Evolutionary conservation across 2,888 invertebrate species (phyloP), one percentile per base, ranked within the genome.

Genomic region (Nebria salina): DNA sequence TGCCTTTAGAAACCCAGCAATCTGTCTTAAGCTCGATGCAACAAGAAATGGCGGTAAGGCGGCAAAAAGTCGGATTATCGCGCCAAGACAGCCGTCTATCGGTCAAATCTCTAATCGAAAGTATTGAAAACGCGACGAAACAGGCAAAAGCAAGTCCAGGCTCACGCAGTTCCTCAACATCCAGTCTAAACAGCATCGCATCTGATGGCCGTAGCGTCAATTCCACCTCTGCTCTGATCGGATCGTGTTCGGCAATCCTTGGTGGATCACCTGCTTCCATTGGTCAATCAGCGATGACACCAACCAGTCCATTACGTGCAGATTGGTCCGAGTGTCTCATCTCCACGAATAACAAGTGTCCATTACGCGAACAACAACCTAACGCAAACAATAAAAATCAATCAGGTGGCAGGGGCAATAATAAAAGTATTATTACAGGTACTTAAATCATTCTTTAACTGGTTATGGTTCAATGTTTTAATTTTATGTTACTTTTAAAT

Each of bases 101-200:
- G 0, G 98, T 98, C 8, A 97, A 97, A 87, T 95, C 95, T 76
- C 90, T 98, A 43, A 97, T 98, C 83, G 96, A 97, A 87, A 96
- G 96, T 85, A 97, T 98, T 82, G 97, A 98, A 90, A 96, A 95
- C 87, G 94, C 93, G 25, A 94, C 94, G 65, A 95, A 95, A 88
- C 94, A 94, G 74, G 43, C 82, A 2, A 92, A 93, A 83, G 82
- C 83, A 42, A 84, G 85, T 83, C 80, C 90, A 72, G 91, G 91
- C 82, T 93, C 93, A 82, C 90, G 92, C 81, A 93, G 93, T 85
- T 93, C 93, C 85, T 94, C 94, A 4, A 91, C 91, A 5, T 93
- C 93, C 1, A 92, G 92, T 81, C 86, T 92, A 65, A 92, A 91
- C 85, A 92, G 92, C 83, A 87, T 90, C 75, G 88, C 90, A 1